phyloP scores from a whole-genome alignment of 2,113 vertebrate genomes.

The Megaceryle torquata region DNA sequence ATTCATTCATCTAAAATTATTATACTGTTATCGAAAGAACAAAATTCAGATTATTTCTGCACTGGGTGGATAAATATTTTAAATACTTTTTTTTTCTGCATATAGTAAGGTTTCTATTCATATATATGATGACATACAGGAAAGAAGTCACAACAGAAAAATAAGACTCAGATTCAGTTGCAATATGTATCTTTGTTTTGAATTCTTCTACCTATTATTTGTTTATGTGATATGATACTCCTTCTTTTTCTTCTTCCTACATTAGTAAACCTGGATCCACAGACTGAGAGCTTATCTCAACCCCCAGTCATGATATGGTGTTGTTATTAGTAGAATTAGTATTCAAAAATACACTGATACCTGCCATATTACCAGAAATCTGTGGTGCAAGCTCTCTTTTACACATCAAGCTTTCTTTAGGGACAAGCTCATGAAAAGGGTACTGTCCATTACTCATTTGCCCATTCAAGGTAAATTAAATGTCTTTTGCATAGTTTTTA shows the following conservation, averaged over 20 bases:
- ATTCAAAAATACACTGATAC: neutral
- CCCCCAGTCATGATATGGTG: neutral
- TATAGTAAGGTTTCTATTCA: neutral
- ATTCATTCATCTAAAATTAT: neutral
- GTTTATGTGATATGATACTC: neutral
- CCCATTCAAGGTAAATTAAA: neutral
- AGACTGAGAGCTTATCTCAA: neutral
- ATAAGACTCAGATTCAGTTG: neutral
- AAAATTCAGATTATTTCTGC: neutral
- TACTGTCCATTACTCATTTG: neutral
- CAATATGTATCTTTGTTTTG: neutral
- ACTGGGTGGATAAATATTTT: neutral
- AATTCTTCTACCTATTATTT: neutral
- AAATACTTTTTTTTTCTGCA: neutral
- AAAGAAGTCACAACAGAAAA: neutral
- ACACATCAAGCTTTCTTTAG: neutral
- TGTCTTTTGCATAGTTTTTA: neutral
- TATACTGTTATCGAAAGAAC: neutral
- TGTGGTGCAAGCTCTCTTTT: neutral
- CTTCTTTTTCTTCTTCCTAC: neutral
- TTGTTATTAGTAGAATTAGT: neutral
- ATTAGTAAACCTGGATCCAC: neutral
- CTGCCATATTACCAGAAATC: neutral
- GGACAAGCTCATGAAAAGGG: neutral
- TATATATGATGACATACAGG: neutral